Percentiles rank a stretch among this genome's conserved stretches.
These are phyloP conservation scores for Pseudolycoriella hygida DNA, from an alignment of 2,888 invertebrate genomes.

Conservation along the genomic window DNA sequence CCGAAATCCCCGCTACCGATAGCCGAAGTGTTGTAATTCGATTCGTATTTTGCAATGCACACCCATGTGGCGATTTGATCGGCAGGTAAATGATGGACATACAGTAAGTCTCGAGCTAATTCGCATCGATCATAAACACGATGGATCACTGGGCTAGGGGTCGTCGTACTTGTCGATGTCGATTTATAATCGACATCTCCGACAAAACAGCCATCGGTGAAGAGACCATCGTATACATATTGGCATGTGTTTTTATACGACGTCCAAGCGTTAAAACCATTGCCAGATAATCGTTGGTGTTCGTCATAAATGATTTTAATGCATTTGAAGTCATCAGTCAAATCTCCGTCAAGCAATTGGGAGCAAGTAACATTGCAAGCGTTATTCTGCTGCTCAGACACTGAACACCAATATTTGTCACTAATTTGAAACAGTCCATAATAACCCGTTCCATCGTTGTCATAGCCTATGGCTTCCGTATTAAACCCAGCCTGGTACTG, in stretches of 20 bases:
- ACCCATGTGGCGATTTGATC: constrained; percentile 41
- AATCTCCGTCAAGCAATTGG: constrained; percentile 44
- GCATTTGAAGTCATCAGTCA: constrained; percentile 49
- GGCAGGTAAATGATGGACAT: constrained; percentile 34
- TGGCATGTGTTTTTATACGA: background rate
- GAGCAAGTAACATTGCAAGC: constrained; percentile 43
- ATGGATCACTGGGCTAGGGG: constrained; percentile 18
- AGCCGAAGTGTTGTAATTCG: constrained; percentile 46
- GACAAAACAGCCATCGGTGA: background rate
- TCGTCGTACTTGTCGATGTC: background rate
- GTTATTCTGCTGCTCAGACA: constrained; percentile 32
- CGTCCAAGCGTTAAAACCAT: constrained; percentile 41
- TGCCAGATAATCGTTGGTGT: constrained; percentile 45
- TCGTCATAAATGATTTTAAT: constrained; percentile 42
- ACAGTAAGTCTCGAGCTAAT: constrained; percentile 40
- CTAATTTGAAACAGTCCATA: constrained; percentile 58
- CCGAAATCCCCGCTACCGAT: constrained; percentile 48
- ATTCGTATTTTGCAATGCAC: constrained; percentile 54
- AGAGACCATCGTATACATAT: background rate
- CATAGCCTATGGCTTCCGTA: constrained; percentile 39
- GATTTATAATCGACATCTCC: background rate
- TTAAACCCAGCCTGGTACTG: constrained; percentile 51
- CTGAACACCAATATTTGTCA: constrained; percentile 47
- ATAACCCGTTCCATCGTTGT: constrained; percentile 39
- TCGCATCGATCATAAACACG: constrained; percentile 51